Conservation (phyloP, 1,140 invertebrate genomes). For the Danaus plexippus region DNA sequence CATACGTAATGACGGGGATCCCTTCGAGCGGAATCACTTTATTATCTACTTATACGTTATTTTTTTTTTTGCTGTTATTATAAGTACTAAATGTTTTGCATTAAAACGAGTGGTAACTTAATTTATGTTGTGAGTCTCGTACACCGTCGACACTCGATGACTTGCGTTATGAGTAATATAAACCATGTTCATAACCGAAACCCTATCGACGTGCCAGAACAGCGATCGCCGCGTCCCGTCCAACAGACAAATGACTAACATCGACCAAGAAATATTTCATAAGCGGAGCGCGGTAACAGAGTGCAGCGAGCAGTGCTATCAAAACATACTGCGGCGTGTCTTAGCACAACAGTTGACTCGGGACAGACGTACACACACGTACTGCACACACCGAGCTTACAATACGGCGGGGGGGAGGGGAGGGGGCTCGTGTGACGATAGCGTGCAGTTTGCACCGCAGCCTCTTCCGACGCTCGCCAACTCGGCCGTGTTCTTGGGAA, state of each 20-base stretch:
- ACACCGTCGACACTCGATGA: no score
- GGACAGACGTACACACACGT: conserved; percentile 46
- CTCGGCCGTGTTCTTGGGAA: conserved; percentile 69
- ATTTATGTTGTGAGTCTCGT: no score
- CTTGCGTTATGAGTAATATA: no score
- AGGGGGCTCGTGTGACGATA: conserved; percentile 52
- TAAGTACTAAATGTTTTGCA: conserved; percentile 14
- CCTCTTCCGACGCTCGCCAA: conserved; percentile 67
- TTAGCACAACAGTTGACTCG: conserved; percentile 62
- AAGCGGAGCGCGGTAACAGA: no score
- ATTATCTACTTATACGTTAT: conserved; percentile 21
- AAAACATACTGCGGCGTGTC: conserved; percentile 23
- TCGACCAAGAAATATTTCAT: no score
- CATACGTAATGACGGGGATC: conserved; percentile 18
- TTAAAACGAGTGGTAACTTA: no score
- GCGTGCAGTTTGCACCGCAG: conserved; percentile 68
- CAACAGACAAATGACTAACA: no score
- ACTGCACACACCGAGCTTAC: conserved; percentile 28
- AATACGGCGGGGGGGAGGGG: conserved; percentile 42
- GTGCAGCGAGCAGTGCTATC: no score
- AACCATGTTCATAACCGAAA: no score
- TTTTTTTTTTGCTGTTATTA: conserved; percentile 16
- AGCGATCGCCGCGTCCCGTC: no score
- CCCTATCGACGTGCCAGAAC: no score
- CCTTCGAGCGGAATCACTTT: conserved; percentile 18